Percentiles rank a stretch among this genome's conserved stretches.
These are phyloP conservation scores for Parambassis ranga DNA, from an alignment of 2,797 vertebrate species.

Conservation along the genomic window DNA sequence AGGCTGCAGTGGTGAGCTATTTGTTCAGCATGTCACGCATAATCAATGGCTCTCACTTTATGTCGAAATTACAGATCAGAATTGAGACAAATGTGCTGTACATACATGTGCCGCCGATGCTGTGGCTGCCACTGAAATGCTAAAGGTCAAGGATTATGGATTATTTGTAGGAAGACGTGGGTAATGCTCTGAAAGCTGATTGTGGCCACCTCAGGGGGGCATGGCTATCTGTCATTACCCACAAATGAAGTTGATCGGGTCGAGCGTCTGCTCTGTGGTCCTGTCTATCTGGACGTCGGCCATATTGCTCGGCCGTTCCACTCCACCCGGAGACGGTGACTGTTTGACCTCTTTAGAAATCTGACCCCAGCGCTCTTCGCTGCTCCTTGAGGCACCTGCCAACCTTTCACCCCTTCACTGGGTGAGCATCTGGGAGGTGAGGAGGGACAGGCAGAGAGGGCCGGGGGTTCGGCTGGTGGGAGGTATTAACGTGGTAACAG, in stretches of 20 bases:
- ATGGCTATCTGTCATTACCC: constrained; percentile 42
- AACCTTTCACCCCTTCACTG: constrained; percentile 74
- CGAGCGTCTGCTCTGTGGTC: constrained; percentile 42
- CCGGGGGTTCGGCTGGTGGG: constrained; percentile 40
- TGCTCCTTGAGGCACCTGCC: constrained; percentile 76
- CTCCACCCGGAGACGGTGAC: constrained; percentile 12
- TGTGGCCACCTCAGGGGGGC: constrained; percentile 35
- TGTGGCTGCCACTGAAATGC: constrained; percentile 8
- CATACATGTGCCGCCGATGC: too few species aligned
- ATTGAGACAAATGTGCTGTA: neutral
- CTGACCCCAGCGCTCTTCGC: constrained; percentile 55
- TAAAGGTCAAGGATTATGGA: constrained; percentile 68
- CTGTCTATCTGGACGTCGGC: constrained; percentile 37
- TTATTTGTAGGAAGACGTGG: constrained; percentile 37
- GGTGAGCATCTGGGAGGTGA: constrained; percentile 69
- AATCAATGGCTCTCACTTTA: constrained; percentile 12
- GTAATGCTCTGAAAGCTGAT: constrained; percentile 72
- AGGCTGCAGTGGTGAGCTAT: constrained; percentile 4
- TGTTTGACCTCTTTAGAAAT: constrained; percentile 69
- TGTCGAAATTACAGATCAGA: constrained; percentile 5
- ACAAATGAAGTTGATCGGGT: constrained; percentile 62
- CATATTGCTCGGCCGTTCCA: constrained; percentile 33
- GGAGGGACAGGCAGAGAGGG: constrained; percentile 37
- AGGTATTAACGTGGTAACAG: constrained; percentile 68
- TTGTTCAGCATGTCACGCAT: neutral